Base-by-base conservation (phyloP, 2,888 invertebrate genomes). In the Amphiduros pacificus region DNA sequence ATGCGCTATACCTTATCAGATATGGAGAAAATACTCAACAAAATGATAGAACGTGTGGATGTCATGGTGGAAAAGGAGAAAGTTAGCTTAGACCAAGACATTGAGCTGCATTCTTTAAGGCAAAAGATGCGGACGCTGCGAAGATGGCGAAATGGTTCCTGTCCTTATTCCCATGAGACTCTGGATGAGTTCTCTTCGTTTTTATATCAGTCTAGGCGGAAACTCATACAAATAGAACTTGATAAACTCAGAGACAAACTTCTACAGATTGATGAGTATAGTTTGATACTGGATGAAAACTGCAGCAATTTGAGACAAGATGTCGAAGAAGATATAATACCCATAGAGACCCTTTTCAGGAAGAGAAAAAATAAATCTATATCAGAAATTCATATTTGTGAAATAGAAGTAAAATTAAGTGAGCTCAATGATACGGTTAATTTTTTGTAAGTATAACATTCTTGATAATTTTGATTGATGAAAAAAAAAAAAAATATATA, bases 91-190 rank as follows among this genome's bases (percentile, higher is more conserved):
- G 6, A n/a, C 5, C 22, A 20, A 6, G 20, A 20, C 9, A 44
- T 44, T 44, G 44, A 44, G 6, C 20, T 48, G 20, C 41, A 56
- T 31, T 48, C 28, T 44, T 28, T 56, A 11, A 41, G 56, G 28
- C 56, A 44, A 29, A 44, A 41, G 48, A 56, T 56, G 56, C 27
- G 56, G 17, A 24, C 48, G 1, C 20, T 56, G 48, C 2, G 56
- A n/a, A 41, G 56, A 26, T 56, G 56, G 56, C 27, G 56, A 17
- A 56, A 56, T 29, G 56, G 56, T 6, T 56, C 56, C 14, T 29
- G 28, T 44, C 29, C 14, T 6, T 56, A n/a, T 28, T 29, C 28
- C 17, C 48, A 48, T 28, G 48, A 22, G 4, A 41, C 44, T 22
- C 24, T 56, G 48, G 27, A 41, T 6, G 41, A 48, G 14, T 41